phyloP scores from a whole-genome alignment of 2,888 invertebrate genomes.

The Papilio protenor region DNA sequence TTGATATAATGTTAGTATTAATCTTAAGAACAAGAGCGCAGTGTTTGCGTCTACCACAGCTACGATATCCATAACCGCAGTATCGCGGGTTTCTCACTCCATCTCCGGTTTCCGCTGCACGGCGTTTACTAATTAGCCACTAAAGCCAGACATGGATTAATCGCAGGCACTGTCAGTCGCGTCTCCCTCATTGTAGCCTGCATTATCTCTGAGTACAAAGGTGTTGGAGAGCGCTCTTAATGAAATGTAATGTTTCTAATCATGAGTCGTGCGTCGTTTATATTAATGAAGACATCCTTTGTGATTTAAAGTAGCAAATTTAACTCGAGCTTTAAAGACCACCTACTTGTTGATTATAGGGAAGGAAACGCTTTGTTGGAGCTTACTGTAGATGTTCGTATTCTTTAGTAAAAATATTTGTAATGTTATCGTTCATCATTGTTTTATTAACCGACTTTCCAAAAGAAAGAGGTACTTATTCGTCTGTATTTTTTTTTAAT shows the following conservation, averaged over 20 bases:
- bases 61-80: conserved; percentile 50
- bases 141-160: conserved; percentile 79
- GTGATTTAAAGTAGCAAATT: conserved; percentile 59
- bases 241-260: conserved; percentile 69
- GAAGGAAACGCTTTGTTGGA: conserved; percentile 10
- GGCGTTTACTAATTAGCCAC: conserved; percentile 77
- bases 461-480: too few relatives aligned
- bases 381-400: neutral
- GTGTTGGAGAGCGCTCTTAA: conserved; percentile 74
- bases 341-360: conserved; percentile 35
- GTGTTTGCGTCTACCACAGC: neutral
- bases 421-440: neutral
- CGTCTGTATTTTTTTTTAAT: too few relatives aligned
- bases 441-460: too few relatives aligned
- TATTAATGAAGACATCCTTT: conserved; percentile 63
- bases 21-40: neutral
- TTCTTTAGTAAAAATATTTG: neutral
- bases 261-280: conserved; percentile 59
- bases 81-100: conserved; percentile 74
- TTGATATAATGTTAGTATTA: neutral
- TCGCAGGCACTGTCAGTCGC: conserved; percentile 68
- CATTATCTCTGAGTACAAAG: conserved; percentile 66
- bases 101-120: conserved; percentile 76
- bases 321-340: conserved; percentile 49
- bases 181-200: conserved; percentile 53